Percentiles rank a stretch among this genome's conserved stretches.
phyloP scores from a whole-genome alignment of 2,797 vertebrate species.

The Acanthis flammea region DNA sequence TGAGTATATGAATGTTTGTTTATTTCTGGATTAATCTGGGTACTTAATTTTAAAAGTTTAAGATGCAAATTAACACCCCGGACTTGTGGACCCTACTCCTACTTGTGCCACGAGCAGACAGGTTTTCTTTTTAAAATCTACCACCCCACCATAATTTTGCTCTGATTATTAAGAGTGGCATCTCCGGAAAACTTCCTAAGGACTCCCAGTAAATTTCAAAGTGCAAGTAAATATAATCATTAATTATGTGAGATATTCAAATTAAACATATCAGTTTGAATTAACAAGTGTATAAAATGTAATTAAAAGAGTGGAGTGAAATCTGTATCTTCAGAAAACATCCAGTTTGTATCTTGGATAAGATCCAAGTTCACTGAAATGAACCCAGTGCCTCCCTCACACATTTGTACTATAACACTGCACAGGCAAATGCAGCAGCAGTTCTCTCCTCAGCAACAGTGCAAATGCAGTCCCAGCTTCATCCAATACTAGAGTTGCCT shows the following conservation, averaged over 20 bases:
- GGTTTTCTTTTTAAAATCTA: neutral
- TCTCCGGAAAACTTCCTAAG: neutral
- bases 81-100: neutral
- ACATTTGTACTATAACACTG: neutral
- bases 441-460: neutral
- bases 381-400: neutral
- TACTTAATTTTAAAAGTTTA: neutral
- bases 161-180: neutral
- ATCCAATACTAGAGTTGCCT: neutral
- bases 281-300: neutral
- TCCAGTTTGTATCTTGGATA: neutral
- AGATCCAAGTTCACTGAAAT: neutral
- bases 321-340: neutral
- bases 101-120: accelerated
- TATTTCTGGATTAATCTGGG: neutral
- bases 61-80: neutral
- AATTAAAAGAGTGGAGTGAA: neutral
- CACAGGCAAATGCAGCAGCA: neutral
- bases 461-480: neutral
- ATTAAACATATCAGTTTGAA: neutral
- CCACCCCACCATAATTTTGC: neutral
- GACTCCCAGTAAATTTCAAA: neutral
- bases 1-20: neutral
- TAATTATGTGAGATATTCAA: neutral
- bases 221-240: neutral